phyloP scores from a whole-genome alignment of 2,888 invertebrate species.

The Xestia ashworthii region DNA sequence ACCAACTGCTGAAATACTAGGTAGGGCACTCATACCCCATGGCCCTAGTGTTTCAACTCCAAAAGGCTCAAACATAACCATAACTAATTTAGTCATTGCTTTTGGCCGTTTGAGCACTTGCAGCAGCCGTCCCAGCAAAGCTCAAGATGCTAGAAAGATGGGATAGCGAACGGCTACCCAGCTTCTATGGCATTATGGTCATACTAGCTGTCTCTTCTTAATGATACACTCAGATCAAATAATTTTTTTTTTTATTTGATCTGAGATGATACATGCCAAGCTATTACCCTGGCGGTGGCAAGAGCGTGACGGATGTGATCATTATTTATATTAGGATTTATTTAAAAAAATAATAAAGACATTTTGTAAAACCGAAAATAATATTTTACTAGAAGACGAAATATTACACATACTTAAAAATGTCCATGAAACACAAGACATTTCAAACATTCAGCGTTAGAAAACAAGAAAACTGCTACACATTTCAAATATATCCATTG shows the following conservation, averaged over 20 bases:
- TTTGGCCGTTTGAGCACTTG: neutral
- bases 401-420: slow-evolving; percentile 85
- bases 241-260: too few relatives aligned
- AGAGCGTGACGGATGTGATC: neutral
- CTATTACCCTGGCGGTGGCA: neutral
- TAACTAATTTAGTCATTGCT: neutral
- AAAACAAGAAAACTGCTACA: slow-evolving; percentile 82
- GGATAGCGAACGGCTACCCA: neutral
- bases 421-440: slow-evolving; percentile 80
- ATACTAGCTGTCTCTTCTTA: neutral
- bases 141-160: neutral
- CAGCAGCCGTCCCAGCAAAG: neutral
- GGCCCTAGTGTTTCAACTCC: neutral
- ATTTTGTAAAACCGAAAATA: slow-evolving; percentile 85
- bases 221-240: too few relatives aligned
- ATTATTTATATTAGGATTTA: neutral
- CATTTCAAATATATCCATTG: slow-evolving; percentile 81
- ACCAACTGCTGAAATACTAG: neutral
- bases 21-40: neutral
- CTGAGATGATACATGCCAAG: neutral
- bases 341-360: slow-evolving; percentile 69
- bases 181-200: neutral
- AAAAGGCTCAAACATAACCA: neutral
- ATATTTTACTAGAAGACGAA: slow-evolving; percentile 89
- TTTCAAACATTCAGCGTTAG: slow-evolving; percentile 77